These are phyloP conservation scores for Drosophila seclusa DNA, from an alignment of 2,888 invertebrate genomes.

Conservation along the genomic window DNA sequence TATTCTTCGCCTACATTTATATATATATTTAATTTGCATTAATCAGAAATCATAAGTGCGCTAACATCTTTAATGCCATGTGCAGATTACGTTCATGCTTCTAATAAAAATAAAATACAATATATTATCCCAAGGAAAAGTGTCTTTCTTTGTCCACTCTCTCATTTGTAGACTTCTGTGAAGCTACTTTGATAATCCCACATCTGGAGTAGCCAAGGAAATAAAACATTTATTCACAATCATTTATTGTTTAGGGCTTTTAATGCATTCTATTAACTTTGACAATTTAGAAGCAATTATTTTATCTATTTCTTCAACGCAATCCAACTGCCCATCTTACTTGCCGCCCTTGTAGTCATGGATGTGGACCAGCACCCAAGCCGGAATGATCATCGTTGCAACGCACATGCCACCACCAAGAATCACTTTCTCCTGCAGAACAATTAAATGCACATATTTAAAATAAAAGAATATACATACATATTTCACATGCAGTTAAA, in stretches of 20 bases:
- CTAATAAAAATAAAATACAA: constrained; percentile 44
- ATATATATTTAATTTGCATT: constrained; percentile 61
- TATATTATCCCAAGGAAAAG: constrained; percentile 43
- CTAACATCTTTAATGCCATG: constrained; percentile 40
- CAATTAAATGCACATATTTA: background rate
- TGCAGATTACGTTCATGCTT: constrained; percentile 51
- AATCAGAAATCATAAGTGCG: constrained; percentile 65
- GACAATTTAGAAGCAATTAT: constrained; percentile 41
- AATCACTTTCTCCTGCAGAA: constrained; percentile 81
- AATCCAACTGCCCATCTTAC: constrained; percentile 54
- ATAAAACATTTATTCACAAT: background rate
- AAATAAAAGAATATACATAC: background rate
- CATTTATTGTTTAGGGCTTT: constrained; percentile 21
- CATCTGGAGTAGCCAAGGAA: background rate
- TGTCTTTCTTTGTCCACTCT: background rate
- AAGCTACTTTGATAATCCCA: background rate
- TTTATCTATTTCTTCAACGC: constrained; percentile 30
- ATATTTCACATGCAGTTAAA: constrained; percentile 1
- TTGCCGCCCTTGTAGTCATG: constrained; percentile 81
- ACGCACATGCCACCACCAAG: constrained; percentile 82
- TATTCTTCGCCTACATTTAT: constrained; percentile 38
- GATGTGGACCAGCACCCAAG: constrained; percentile 83
- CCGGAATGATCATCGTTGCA: constrained; percentile 77
- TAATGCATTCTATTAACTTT: constrained; percentile 49
- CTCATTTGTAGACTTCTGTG: background rate